These are phyloP conservation scores for Emmelina monodactyla DNA, from an alignment of 2,888 invertebrate species.

Conservation along the genomic window DNA sequence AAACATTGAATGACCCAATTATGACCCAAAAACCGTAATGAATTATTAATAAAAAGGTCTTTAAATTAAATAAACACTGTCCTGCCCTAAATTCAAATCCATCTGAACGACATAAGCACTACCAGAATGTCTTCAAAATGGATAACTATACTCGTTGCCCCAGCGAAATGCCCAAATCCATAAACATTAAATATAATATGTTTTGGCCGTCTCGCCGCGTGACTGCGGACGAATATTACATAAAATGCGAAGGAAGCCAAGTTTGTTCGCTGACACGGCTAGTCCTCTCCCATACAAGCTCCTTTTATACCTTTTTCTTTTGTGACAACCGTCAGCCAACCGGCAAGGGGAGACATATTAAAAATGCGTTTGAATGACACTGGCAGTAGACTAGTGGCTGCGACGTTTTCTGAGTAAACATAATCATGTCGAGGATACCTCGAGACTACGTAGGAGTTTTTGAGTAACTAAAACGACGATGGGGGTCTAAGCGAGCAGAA, in stretches of 20 bases:
- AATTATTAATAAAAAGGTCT: no score
- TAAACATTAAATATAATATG: constrained; percentile 39
- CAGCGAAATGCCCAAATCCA: constrained; percentile 31
- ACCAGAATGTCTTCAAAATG: no score
- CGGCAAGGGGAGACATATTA: constrained; percentile 35
- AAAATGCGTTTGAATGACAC: constrained; percentile 40
- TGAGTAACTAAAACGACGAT: no score
- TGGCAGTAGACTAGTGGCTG: constrained; percentile 2
- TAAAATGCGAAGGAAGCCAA: constrained; percentile 41
- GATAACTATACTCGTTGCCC: no score
- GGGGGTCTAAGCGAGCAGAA: no score
- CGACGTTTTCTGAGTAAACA: constrained; percentile 2
- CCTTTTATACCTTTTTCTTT: constrained; percentile 25
- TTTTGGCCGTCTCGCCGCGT: constrained; percentile 37
- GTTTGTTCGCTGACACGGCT: constrained; percentile 42
- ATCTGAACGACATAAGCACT: no score
- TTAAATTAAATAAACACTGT: no score
- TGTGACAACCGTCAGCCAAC: constrained; percentile 39
- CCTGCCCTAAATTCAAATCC: no score
- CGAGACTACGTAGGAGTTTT: neutral
- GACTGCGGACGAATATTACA: constrained; percentile 42
- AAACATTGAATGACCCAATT: no score
- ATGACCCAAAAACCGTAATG: no score
- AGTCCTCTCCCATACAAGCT: constrained; percentile 29
- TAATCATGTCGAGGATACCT: neutral